Conservation (phyloP, 2,797 vertebrate genomes). For the Diplodus puntazzo region DNA sequence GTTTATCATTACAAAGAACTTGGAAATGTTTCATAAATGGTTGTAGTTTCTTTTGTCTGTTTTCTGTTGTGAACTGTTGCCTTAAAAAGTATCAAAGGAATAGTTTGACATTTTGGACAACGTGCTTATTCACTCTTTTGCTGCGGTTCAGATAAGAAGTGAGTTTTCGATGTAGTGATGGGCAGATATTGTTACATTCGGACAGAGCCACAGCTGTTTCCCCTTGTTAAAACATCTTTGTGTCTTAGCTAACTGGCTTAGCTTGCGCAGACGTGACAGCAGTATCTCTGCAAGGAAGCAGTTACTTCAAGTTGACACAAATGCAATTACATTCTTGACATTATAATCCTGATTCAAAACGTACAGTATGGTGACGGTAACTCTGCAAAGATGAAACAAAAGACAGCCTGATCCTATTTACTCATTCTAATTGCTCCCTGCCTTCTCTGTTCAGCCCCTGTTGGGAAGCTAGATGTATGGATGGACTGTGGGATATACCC, state of each 20-base stretch:
- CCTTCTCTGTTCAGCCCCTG: constrained; percentile 70
- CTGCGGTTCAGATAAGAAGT: not conserved
- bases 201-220: not conserved
- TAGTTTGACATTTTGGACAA: not conserved
- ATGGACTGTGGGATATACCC: constrained; percentile 70
- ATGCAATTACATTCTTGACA: not conserved
- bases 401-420: not conserved
- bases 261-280: not conserved
- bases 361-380: not conserved
- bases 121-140: not conserved
- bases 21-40: not conserved
- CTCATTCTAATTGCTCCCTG: not conserved
- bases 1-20: not conserved
- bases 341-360: not conserved
- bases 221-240: not conserved
- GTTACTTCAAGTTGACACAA: not conserved
- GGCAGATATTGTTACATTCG: too few relatives aligned
- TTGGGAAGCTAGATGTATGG: constrained; percentile 82
- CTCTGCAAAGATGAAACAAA: not conserved
- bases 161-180: not conserved
- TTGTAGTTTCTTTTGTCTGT: not conserved
- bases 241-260: not conserved
- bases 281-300: not conserved
- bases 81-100: not conserved
- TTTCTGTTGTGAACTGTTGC: not conserved